Conservation (phyloP, 2,888 invertebrate genomes). For the Dinocampus coccinellae region DNA sequence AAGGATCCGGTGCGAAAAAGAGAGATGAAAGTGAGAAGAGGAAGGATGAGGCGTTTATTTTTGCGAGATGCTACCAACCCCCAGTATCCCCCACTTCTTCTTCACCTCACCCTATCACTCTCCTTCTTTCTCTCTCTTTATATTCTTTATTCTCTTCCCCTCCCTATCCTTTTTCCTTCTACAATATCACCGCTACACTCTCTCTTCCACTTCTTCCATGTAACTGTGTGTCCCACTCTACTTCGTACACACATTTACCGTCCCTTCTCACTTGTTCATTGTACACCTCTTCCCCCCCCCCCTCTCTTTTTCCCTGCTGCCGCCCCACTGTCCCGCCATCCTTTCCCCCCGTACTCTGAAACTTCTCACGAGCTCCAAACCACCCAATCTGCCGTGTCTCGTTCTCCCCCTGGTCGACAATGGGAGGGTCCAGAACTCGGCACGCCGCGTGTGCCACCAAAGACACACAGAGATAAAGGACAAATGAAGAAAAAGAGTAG, state of each 20-base stretch:
- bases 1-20: constrained; percentile 20
- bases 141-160: neutral
- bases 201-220: too few species aligned
- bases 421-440: constrained; percentile 65
- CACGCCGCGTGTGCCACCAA: constrained; percentile 54
- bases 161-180: neutral
- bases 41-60: constrained; percentile 61
- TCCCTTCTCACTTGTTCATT: neutral
- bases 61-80: constrained; percentile 56
- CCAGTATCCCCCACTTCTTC: neutral
- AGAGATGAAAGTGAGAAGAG: constrained; percentile 17
- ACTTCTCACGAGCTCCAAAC: neutral
- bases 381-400: constrained; percentile 50
- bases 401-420: constrained; percentile 46
- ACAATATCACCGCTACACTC: neutral
- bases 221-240: too few species aligned
- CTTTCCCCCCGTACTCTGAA: neutral
- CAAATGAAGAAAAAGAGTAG: constrained; percentile 44
- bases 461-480: constrained; percentile 42
- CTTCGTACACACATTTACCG: too few species aligned
- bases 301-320: too few species aligned
- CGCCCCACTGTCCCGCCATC: too few species aligned
- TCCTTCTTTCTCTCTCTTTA: neutral
- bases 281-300: too few species aligned
- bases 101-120: neutral